These are phyloP conservation scores for Acrocera orbiculus DNA, from an alignment of 2,888 invertebrate species.

Conservation along the genomic window DNA sequence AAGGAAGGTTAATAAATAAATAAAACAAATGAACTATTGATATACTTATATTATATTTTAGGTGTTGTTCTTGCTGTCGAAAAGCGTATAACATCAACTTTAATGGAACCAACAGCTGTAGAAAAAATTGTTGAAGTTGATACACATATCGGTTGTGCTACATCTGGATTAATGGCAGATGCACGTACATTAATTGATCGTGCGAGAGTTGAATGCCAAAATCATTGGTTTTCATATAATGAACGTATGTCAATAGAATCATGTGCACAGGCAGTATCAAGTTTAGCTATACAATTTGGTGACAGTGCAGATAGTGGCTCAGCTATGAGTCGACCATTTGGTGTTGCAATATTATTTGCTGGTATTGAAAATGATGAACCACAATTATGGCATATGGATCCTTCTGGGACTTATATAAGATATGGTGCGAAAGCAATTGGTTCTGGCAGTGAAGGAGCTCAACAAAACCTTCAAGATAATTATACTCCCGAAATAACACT, in stretches of 20 bases:
- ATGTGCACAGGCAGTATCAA: constrained; percentile 95
- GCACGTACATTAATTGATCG: constrained; percentile 85
- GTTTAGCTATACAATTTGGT: constrained; percentile 97
- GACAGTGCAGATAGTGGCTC: constrained; percentile 94
- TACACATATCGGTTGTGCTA: constrained; percentile 92
- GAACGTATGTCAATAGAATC: constrained; percentile 95
- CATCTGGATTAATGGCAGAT: constrained; percentile 96
- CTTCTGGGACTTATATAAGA: constrained; percentile 94
- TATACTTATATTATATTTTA: constrained; percentile 8
- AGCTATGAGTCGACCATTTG: constrained; percentile 94
- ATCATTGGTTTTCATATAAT: constrained; percentile 96
- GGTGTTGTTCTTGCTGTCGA: constrained; percentile 93
- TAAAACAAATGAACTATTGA: no score
- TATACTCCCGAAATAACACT: constrained; percentile 78
- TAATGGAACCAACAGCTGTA: constrained; percentile 93
- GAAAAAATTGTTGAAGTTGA: constrained; percentile 99
- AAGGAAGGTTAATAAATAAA: constrained; percentile 54
- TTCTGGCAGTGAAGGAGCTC: constrained; percentile 97
- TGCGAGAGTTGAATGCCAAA: constrained; percentile 91
- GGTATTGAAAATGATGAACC: constrained; percentile 82
- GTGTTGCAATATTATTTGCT: constrained; percentile 96
- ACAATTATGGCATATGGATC: constrained; percentile 95
- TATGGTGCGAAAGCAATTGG: constrained; percentile 99
- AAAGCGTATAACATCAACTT: constrained; percentile 87
- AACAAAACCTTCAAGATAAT: constrained; percentile 70